These are phyloP conservation scores for Glaucomys volans DNA, from an alignment of 2,113 vertebrate genomes.

Conservation along the genomic window DNA sequence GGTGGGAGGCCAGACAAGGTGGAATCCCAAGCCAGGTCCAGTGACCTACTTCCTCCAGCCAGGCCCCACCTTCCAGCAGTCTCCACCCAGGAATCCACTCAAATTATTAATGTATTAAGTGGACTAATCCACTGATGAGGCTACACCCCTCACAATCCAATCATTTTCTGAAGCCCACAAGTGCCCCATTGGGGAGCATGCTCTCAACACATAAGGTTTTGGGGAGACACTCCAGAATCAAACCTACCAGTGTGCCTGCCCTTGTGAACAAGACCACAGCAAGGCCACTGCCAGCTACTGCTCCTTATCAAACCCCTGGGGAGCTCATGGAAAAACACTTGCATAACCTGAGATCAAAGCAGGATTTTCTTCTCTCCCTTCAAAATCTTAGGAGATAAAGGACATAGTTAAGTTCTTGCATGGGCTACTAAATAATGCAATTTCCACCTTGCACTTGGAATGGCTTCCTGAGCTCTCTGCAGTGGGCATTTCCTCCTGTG, in stretches of 20 bases:
- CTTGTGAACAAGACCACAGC: slow-evolving; percentile 62
- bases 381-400: slow-evolving; percentile 65
- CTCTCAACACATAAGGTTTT: too few relatives aligned
- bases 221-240: too few relatives aligned
- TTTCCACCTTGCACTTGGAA: slow-evolving; percentile 80
- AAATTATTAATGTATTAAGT: too few relatives aligned
- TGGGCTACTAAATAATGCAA: neutral
- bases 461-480: slow-evolving; percentile 75
- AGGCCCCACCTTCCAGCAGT: too few relatives aligned
- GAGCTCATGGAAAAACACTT: slow-evolving; percentile 80
- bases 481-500: slow-evolving; percentile 75
- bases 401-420: slow-evolving; percentile 73
- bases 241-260: slow-evolving; percentile 52
- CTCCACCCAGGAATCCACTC: too few relatives aligned
- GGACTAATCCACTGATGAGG: too few relatives aligned
- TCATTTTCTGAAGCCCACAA: too few relatives aligned
- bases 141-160: too few relatives aligned
- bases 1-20: too few relatives aligned
- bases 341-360: slow-evolving; percentile 85
- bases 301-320: slow-evolving; percentile 78
- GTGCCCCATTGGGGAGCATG: too few relatives aligned
- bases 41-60: too few relatives aligned
- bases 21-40: too few relatives aligned
- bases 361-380: slow-evolving; percentile 68
- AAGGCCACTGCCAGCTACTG: slow-evolving; percentile 75